Evolutionary conservation across 2,888 invertebrate species (phyloP).

Genomic region (Lasius platythorax): DNA sequence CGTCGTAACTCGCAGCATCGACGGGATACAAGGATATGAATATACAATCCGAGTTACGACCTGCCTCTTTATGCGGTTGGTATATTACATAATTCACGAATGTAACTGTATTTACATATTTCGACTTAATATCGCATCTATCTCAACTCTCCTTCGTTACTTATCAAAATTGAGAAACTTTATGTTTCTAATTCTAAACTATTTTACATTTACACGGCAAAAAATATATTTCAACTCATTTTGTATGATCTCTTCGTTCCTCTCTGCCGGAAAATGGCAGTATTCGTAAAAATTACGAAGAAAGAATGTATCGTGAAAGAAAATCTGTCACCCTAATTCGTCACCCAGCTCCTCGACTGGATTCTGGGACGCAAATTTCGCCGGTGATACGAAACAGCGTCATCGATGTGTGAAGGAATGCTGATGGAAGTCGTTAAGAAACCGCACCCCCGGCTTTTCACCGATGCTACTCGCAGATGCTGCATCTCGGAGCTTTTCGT

Average conservation of each 20-base stretch:
- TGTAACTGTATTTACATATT: neutral
- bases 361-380: conserved; percentile 42
- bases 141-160: neutral
- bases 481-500: conserved; percentile 25
- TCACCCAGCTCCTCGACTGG: neutral
- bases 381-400: conserved; percentile 38
- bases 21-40: neutral
- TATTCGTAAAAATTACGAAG: conserved; percentile 3
- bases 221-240: neutral
- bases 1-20: neutral
- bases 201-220: neutral
- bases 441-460: conserved; percentile 3
- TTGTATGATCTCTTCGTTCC: neutral
- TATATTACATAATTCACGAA: conserved; percentile 6
- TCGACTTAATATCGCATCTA: neutral
- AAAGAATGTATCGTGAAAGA: conserved; percentile 3
- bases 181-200: neutral
- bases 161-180: neutral
- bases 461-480: neutral
- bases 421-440: conserved; percentile 64
- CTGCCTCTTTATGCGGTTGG: neutral
- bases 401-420: conserved; percentile 61
- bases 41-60: neutral
- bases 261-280: neutral
- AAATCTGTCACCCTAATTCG: conserved; percentile 21